These are phyloP conservation scores for Alligator sinensis DNA, from an alignment of 2,113 vertebrate genomes.

Conservation along the genomic window DNA sequence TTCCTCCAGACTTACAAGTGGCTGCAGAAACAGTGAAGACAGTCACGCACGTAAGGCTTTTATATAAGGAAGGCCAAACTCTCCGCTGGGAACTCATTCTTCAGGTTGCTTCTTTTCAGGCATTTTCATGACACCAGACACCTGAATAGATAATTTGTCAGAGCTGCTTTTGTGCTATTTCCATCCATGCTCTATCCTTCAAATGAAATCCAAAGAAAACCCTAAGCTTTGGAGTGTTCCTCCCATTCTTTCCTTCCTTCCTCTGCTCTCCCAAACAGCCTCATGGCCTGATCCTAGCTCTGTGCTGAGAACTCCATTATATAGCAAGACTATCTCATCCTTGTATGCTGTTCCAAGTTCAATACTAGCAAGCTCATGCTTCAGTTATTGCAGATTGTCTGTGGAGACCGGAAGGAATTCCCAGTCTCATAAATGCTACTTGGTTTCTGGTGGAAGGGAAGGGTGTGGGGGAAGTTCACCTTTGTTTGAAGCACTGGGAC, in stretches of 20 bases:
- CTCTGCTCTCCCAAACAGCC: background rate
- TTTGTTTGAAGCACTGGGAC: no score
- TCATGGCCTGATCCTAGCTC: background rate
- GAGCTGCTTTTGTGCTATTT: background rate
- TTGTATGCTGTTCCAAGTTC: fast-evolving
- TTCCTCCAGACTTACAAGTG: no score
- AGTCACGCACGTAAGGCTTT: no score
- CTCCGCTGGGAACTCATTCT: fast-evolving
- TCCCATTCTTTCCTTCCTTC: fast-evolving
- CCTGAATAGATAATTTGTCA: no score
- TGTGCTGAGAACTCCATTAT: background rate
- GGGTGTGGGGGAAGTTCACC: no score
- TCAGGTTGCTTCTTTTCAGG: background rate
- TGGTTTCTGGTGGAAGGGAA: no score
- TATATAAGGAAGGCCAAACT: no score
- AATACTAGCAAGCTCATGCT: fast-evolving
- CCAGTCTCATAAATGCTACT: no score
- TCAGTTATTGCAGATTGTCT: no score
- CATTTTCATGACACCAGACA: background rate
- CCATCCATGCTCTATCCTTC: background rate
- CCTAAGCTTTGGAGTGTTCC: fast-evolving
- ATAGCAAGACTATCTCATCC: fast-evolving
- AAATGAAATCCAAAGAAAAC: background rate
- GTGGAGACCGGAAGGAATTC: no score
- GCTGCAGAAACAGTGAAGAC: no score